Evolutionary conservation across 2,888 invertebrate genomes (phyloP), one percentile per base, ranked within the genome.

Genomic region (Phania funesta): DNA sequence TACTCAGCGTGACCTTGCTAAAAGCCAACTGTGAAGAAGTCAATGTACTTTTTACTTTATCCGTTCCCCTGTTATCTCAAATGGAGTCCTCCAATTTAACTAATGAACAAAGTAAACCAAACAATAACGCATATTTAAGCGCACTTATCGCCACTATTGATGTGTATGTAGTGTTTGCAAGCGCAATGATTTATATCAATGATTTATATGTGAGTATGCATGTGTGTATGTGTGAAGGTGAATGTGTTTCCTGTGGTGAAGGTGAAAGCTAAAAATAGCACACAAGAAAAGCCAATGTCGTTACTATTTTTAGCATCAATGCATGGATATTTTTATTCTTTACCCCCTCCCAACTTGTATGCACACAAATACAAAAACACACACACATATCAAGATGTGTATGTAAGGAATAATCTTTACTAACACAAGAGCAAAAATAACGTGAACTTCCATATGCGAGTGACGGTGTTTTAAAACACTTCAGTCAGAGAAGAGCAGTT

Each of bases 291-390:
- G 52, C 60, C 65, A 80, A 71, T 80, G 76, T 38, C 80, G 60
- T 73, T 73, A 56, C 81, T 81, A 81, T 81, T 81, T 81, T 81
- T 81, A 81, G 81, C 68, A 64, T 73, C 67, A 73, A 74, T 77
- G 67, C 70, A 41, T 13, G 38, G 41, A 29, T 50, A 35, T 50
- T 38, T 62, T 54, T 41, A 67, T 52, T 64, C 13, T 18, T 41
- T 16, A n/a, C 52, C n/a, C 20, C 26, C 20, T 54, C 44, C 13
- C 38, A 32, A 22, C 16, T 46, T 46, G 18, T 48, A 22, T 50
- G 35, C 35, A 56, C 41, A 52, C 11, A 44, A 62, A 1, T 56
- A 22, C 50, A 2, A 3, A 22, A 3, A 22, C 7, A 11, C 0
- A 44, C 24, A n/a, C 20, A 3, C 6, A 26, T 8, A 0, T 41